phyloP scores from a whole-genome alignment of 2,888 invertebrate species.

The Agrypnus murinus region DNA sequence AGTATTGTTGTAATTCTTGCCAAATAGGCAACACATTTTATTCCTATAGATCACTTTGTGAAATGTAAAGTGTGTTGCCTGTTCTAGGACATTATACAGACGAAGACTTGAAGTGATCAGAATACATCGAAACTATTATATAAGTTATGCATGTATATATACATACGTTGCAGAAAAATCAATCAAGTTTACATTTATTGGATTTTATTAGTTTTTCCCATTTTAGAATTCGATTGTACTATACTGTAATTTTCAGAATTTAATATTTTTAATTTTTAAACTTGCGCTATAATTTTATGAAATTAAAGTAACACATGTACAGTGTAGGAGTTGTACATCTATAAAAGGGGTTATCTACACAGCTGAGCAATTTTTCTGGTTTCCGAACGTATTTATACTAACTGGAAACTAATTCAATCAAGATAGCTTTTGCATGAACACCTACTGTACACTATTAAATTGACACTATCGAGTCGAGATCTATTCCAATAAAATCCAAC shows the following conservation, averaged over 20 bases:
- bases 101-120: too few relatives aligned
- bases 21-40: too few relatives aligned
- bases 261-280: not conserved
- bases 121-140: too few relatives aligned
- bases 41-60: too few relatives aligned
- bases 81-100: too few relatives aligned
- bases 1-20: too few relatives aligned
- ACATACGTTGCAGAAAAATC: constrained; percentile 23
- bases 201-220: constrained; percentile 47
- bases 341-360: constrained; percentile 58
- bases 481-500: constrained; percentile 69
- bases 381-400: constrained; percentile 69
- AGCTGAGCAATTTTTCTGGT: constrained; percentile 70
- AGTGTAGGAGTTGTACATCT: constrained; percentile 42
- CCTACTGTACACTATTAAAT: constrained; percentile 65
- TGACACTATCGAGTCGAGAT: constrained; percentile 68
- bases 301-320: constrained; percentile 27
- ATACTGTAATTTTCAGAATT: constrained; percentile 17
- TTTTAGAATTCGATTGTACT: constrained; percentile 10
- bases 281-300: constrained; percentile 9
- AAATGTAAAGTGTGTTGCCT: too few relatives aligned
- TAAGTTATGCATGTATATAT: not conserved
- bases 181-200: constrained; percentile 36
- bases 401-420: constrained; percentile 63
- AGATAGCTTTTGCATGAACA: constrained; percentile 62